phyloP scores from a whole-genome alignment of 1,140 invertebrate species.

The Solenopsis fugax region DNA sequence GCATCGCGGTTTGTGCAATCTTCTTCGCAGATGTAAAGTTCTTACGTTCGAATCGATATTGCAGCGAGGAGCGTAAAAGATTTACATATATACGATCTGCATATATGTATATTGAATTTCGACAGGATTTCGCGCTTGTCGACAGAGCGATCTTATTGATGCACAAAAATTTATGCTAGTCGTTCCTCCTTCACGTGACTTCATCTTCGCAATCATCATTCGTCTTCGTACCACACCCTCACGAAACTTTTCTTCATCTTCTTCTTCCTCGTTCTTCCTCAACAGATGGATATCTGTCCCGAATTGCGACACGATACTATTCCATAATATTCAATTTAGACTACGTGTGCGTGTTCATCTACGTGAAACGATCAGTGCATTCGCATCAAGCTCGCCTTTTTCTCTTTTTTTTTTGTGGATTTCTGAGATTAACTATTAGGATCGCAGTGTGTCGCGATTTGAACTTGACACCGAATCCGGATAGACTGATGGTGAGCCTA shows the following conservation, averaged over 20 bases:
- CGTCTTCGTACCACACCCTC: neutral
- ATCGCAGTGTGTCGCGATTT: neutral
- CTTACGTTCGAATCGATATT: slow-evolving; percentile 8
- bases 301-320: neutral
- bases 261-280: neutral
- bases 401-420: neutral
- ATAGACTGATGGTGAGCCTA: neutral
- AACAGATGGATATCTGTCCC: neutral
- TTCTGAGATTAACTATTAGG: neutral
- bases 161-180: neutral
- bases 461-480: neutral
- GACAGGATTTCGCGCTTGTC: neutral
- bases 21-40: neutral
- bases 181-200: slow-evolving; percentile 18
- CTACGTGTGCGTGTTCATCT: neutral
- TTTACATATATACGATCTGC: neutral
- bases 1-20: slow-evolving; percentile 14
- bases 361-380: neutral
- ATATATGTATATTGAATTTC: neutral
- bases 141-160: slow-evolving; percentile 1
- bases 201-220: neutral
- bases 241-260: neutral
- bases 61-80: neutral
- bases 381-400: neutral
- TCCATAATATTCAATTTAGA: neutral